These are phyloP conservation scores for Bubo bubo DNA, from an alignment of 2,113 vertebrate species.

Conservation along the genomic window DNA sequence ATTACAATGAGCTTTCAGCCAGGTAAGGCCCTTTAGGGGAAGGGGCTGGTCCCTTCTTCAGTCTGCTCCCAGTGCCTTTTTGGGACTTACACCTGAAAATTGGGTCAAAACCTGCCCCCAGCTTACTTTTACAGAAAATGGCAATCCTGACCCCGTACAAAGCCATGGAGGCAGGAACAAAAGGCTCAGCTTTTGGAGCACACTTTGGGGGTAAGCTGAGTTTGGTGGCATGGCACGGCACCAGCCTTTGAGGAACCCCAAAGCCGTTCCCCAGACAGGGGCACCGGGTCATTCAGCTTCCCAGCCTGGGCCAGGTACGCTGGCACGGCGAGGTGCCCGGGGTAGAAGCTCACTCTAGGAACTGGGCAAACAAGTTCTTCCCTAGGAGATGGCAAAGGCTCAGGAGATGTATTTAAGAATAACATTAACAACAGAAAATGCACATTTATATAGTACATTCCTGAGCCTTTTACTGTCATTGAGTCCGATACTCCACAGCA, in stretches of 20 bases:
- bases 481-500: neutral
- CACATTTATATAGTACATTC: neutral
- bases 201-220: neutral
- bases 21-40: neutral
- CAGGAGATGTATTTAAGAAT: neutral
- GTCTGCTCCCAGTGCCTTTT: neutral
- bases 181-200: neutral
- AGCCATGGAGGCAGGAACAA: neutral
- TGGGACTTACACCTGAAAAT: fast-evolving
- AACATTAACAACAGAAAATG: neutral
- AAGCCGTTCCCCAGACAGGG: neutral
- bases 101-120: neutral
- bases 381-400: neutral
- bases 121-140: neutral
- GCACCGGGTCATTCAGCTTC: neutral
- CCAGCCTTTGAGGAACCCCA: neutral
- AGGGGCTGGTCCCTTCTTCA: neutral
- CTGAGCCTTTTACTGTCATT: neutral
- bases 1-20: neutral
- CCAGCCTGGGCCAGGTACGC: neutral
- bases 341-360: neutral
- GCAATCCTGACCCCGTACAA: neutral
- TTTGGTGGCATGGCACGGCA: fast-evolving
- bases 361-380: neutral
- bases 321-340: neutral